These are phyloP conservation scores for Acyrthosiphon pisum DNA, from an alignment of 1,140 invertebrate species.

Conservation along the genomic window DNA sequence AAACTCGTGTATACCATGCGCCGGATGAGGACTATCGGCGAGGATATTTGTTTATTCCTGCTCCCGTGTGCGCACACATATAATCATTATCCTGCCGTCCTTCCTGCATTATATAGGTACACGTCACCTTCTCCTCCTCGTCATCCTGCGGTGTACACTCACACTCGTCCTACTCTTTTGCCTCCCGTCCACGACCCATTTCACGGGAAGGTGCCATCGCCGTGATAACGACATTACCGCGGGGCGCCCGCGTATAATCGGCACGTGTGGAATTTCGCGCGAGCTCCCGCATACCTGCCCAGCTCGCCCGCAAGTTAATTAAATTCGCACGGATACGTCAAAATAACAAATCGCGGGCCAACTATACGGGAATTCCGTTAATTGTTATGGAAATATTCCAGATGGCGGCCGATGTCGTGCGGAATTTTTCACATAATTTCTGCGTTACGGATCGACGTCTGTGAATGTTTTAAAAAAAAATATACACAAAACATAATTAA, in stretches of 20 bases:
- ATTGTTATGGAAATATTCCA: neutral
- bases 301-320: conserved; percentile 43
- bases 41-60: conserved; percentile 32
- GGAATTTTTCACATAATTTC: conserved; percentile 7
- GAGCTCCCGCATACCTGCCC: conserved; percentile 29
- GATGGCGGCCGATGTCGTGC: neutral
- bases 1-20: neutral
- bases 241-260: conserved; percentile 12
- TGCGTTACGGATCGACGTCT: neutral
- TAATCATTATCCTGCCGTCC: neutral
- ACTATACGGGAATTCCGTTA: conserved; percentile 25
- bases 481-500: no score
- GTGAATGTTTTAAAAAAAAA: no score
- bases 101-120: neutral
- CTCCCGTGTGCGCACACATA: neutral
- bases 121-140: neutral
- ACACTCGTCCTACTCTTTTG: neutral
- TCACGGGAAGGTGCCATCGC: neutral
- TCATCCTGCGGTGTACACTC: neutral
- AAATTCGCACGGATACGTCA: conserved; percentile 33
- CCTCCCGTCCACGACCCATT: neutral
- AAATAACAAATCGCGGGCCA: neutral
- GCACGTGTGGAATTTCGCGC: conserved; percentile 55
- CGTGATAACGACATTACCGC: conserved; percentile 50
- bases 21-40: neutral